Percentiles rank a stretch among this genome's conserved stretches.
These are phyloP conservation scores for Cryptoblepharus egeriae DNA, from an alignment of 2,797 vertebrate genomes.

Conservation along the genomic window DNA sequence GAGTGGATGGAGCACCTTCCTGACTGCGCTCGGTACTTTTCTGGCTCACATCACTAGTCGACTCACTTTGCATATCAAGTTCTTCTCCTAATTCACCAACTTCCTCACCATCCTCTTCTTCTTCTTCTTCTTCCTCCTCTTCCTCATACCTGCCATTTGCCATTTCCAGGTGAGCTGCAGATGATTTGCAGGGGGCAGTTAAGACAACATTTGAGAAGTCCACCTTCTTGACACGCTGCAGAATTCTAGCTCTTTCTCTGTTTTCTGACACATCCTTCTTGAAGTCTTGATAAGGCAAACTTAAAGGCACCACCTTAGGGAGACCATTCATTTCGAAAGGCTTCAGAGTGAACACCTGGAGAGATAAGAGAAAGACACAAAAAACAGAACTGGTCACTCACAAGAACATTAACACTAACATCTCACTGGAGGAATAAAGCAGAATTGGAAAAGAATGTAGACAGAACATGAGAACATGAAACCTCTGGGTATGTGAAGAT, in stretches of 20 bases:
- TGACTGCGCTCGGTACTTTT: constrained; percentile 92
- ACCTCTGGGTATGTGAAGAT: neutral
- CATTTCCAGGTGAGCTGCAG: constrained; percentile 81
- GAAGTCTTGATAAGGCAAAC: constrained; percentile 83
- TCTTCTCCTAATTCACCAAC: constrained; percentile 74
- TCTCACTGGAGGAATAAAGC: neutral
- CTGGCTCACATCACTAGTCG: constrained; percentile 90
- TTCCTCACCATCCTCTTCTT: constrained; percentile 62
- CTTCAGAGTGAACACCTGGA: constrained; percentile 79
- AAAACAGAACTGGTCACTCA: constrained; percentile 33
- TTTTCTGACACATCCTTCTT: constrained; percentile 83
- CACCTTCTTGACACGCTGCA: constrained; percentile 82
- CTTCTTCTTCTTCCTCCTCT: constrained; percentile 52
- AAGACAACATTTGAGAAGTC: constrained; percentile 91
- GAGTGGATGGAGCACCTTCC: constrained; percentile 88
- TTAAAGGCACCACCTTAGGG: constrained; percentile 81
- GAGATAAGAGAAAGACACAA: constrained; percentile 63
- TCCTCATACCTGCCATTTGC: constrained; percentile 71
- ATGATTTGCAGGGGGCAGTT: constrained; percentile 77
- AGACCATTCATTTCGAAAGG: constrained; percentile 81
- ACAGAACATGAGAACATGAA: neutral
- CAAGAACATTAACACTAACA: neutral
- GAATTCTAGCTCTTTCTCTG: constrained; percentile 81
- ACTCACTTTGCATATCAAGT: constrained; percentile 83
- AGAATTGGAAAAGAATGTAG: neutral